A percentile compares a stretch with the other conserved stretches of the same genome.
phyloP scores from a whole-genome alignment of 2,888 invertebrate genomes.

The Parochlus steinenii region DNA sequence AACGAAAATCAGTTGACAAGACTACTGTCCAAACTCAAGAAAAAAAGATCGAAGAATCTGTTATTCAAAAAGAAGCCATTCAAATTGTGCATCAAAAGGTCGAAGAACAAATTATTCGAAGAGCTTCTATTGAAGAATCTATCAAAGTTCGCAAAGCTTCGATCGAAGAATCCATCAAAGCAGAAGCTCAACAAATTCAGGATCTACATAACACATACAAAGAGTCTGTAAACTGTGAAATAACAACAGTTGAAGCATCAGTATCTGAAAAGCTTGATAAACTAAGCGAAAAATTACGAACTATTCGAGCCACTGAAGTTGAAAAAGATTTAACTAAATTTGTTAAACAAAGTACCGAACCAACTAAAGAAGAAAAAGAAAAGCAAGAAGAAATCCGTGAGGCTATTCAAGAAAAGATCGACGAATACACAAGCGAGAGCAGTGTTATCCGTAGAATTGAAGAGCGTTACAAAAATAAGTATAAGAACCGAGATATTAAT shows the following conservation, averaged over 20 bases:
- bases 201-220: not conserved
- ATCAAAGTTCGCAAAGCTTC: not conserved
- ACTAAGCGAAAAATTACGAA: conserved; percentile 9
- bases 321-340: conserved; percentile 6
- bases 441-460: conserved; percentile 11
- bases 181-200: conserved; percentile 10
- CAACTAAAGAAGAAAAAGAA: conserved; percentile 2
- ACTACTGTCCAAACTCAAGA: conserved; percentile 16
- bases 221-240: conserved; percentile 7
- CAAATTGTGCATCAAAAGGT: too few relatives aligned
- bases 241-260: conserved; percentile 11
- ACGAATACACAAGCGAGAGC: conserved; percentile 8
- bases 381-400: conserved; percentile 10
- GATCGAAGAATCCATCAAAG: not conserved
- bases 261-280: conserved; percentile 12
- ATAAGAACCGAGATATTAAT: conserved; percentile 9
- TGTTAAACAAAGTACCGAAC: not conserved
- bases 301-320: conserved; percentile 7
- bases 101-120: conserved; percentile 1
- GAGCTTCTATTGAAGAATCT: conserved; percentile 1
- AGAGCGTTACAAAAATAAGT: conserved; percentile 9
- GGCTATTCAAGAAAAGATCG: conserved; percentile 10
- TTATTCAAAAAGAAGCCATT: too few relatives aligned
- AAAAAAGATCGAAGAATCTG: conserved; percentile 18
- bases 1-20: conserved; percentile 17